phyloP scores from a whole-genome alignment of 2,888 invertebrate species.

The Lasiommata megera region DNA sequence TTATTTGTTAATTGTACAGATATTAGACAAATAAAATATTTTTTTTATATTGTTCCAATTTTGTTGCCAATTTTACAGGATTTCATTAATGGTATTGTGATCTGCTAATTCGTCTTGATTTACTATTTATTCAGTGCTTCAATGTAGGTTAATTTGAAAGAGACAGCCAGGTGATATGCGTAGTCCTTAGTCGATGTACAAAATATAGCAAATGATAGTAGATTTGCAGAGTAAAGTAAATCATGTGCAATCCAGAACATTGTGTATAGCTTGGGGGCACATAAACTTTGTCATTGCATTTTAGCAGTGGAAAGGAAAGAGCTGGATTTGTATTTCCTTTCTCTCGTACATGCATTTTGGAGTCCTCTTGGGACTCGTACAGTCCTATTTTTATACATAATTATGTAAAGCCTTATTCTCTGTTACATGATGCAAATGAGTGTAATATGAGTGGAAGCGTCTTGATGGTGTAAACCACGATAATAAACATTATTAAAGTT shows the following conservation, averaged over 20 bases:
- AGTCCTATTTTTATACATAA: constrained; percentile 81
- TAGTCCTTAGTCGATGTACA: constrained; percentile 74
- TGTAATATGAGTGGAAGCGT: constrained; percentile 72
- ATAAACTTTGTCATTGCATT: constrained; percentile 73
- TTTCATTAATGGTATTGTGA: constrained; percentile 49
- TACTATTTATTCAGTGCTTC: constrained; percentile 65
- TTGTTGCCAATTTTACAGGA: constrained; percentile 59
- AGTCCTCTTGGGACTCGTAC: constrained; percentile 67
- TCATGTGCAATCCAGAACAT: constrained; percentile 74
- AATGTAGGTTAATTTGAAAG: constrained; percentile 57
- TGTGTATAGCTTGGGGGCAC: constrained; percentile 65
- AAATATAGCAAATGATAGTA: constrained; percentile 70
- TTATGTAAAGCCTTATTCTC: constrained; percentile 73
- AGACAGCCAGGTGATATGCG: constrained; percentile 58
- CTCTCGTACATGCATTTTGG: constrained; percentile 76
- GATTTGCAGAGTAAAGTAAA: constrained; percentile 69
- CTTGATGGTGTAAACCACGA: constrained; percentile 72
- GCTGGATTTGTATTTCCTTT: constrained; percentile 71
- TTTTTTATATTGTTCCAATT: constrained; percentile 71
- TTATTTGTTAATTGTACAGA: constrained; percentile 70
- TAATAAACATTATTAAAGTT: constrained; percentile 77
- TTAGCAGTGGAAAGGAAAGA: constrained; percentile 68
- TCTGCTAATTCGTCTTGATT: constrained; percentile 49
- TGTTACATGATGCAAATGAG: constrained; percentile 71
- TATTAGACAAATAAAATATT: constrained; percentile 61